Percentiles rank a stretch among this genome's conserved stretches.
These are phyloP conservation scores for Julus scandinavius DNA, from an alignment of 2,888 invertebrate genomes.

Conservation along the genomic window DNA sequence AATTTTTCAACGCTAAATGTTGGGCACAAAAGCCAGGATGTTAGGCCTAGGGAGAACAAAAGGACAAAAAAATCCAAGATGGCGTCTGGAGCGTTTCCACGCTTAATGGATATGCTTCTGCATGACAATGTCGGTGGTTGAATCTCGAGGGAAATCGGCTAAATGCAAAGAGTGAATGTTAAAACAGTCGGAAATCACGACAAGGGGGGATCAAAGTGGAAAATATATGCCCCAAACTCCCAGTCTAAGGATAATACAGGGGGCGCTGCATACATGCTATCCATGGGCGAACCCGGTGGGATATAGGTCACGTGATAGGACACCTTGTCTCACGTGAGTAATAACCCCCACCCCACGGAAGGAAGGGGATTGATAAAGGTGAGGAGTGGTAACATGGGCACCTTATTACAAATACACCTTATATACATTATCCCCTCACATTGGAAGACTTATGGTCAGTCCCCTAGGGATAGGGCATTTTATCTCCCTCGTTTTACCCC, in stretches of 20 bases:
- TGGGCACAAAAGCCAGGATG: background rate
- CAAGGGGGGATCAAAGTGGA: background rate
- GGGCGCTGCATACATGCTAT: too few species aligned
- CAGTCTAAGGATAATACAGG: background rate
- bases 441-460: background rate
- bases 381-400: background rate
- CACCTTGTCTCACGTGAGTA: background rate
- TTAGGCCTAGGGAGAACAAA: background rate
- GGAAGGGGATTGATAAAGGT: background rate
- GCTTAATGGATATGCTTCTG: conserved; percentile 6
- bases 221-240: background rate
- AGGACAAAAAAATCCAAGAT: background rate
- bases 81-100: background rate
- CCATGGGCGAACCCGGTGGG: too few species aligned
- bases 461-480: background rate
- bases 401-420: too few species aligned
- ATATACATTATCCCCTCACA: background rate
- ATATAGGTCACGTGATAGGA: background rate
- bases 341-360: background rate
- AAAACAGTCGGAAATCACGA: conserved; percentile 47
- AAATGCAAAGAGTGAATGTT: conserved; percentile 49
- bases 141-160: conserved; percentile 43
- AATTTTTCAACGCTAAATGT: background rate
- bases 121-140: background rate
- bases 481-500: background rate